Conservation (phyloP, 2,797 vertebrate species). For the Loriculus beryllinus region DNA sequence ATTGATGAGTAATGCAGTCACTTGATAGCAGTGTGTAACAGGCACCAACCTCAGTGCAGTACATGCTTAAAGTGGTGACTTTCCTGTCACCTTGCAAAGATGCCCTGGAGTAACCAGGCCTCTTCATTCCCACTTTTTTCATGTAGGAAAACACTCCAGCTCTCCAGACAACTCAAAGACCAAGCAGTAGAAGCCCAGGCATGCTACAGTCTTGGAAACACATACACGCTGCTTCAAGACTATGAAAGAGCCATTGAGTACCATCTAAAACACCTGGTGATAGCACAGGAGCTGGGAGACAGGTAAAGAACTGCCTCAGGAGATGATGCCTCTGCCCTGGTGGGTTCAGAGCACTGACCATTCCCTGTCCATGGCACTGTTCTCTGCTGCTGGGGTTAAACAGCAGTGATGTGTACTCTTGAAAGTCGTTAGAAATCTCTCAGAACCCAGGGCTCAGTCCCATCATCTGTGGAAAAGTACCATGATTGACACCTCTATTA, state of each 20-base stretch:
- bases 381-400: not conserved
- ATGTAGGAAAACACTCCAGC: constrained; percentile 90
- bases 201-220: constrained; percentile 97
- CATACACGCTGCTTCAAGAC: constrained; percentile 91
- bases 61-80: fast-evolving
- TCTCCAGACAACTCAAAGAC: constrained; percentile 92
- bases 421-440: not conserved
- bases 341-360: not conserved
- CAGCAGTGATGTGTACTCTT: fast-evolving
- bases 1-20: fast-evolving
- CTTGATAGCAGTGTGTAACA: not conserved
- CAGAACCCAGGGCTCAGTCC: not conserved
- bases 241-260: constrained; percentile 90
- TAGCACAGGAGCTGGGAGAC: constrained; percentile 93
- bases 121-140: not conserved
- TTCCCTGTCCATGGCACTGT: not conserved
- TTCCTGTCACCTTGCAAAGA: not conserved
- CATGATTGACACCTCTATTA: not conserved
- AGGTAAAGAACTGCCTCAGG: constrained; percentile 74
- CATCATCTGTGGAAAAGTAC: fast-evolving
- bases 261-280: constrained; percentile 92
- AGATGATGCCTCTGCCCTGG: not conserved
- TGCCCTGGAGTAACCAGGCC: not conserved
- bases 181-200: constrained; percentile 96
- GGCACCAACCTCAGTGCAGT: fast-evolving